Evolutionary conservation across 2,888 invertebrate genomes (phyloP).

Genomic region (Chymomyza fuscimana): DNA sequence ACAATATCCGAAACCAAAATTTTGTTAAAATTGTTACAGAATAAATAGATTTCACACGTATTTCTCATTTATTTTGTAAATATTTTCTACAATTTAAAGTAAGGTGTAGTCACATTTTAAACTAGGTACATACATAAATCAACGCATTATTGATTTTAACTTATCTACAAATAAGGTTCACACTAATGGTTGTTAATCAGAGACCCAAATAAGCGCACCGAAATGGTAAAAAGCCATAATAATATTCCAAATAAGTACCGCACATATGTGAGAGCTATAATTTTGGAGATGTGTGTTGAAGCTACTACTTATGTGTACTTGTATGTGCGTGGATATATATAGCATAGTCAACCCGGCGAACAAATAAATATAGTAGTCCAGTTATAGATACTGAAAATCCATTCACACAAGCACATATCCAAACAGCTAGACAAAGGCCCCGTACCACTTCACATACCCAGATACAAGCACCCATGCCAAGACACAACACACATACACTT

Average conservation of each 20-base stretch:
- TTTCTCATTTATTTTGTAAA: no score
- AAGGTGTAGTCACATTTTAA: not conserved
- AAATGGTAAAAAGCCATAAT: not conserved
- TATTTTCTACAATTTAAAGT: no score
- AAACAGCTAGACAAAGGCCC: not conserved
- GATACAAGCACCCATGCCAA: slow-evolving; percentile 14
- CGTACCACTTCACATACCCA: not conserved
- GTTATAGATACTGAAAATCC: slow-evolving; percentile 33
- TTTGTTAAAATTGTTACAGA: no score
- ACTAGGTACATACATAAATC: no score
- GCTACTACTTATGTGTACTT: slow-evolving; percentile 11
- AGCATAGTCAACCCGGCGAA: slow-evolving; percentile 13
- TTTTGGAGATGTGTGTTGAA: not conserved
- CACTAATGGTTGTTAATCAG: not conserved
- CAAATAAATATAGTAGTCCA: slow-evolving; percentile 10
- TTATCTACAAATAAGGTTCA: slow-evolving; percentile 3
- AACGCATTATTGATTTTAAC: no score
- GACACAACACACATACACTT: not conserved
- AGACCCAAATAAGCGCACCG: not conserved
- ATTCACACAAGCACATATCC: not conserved
- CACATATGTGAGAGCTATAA: not conserved
- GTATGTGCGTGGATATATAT: slow-evolving; percentile 12
- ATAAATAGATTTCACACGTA: no score
- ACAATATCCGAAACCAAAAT: no score
- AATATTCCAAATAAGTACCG: not conserved